Conservation (phyloP, 2,888 invertebrate species). For the Dastarcus helophoroides region DNA sequence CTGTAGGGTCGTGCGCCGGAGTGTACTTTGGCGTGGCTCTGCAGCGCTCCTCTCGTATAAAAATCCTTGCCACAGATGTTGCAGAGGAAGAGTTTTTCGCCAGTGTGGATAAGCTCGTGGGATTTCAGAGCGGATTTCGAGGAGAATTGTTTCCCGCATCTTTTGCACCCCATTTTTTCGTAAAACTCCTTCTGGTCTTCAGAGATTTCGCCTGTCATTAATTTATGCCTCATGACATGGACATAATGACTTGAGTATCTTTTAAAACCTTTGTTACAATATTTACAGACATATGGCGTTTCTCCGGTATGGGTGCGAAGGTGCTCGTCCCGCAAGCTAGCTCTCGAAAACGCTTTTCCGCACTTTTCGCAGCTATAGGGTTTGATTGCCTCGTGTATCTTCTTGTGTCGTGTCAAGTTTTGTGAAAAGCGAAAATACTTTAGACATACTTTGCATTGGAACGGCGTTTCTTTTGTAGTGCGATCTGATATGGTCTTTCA, state of each 20-base stretch:
- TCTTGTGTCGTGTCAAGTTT: constrained; percentile 18
- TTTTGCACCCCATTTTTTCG: constrained; percentile 8
- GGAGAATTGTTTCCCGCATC: constrained; percentile 12
- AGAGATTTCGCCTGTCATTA: constrained; percentile 8
- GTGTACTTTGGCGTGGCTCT: constrained; percentile 23
- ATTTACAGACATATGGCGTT: constrained; percentile 13
- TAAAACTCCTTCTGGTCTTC: constrained; percentile 8
- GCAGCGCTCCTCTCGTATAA: constrained; percentile 18
- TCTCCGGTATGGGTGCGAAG: constrained; percentile 12
- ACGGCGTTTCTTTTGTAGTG: constrained; percentile 17
- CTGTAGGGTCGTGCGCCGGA: constrained; percentile 26
- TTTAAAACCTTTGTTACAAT: constrained; percentile 13
- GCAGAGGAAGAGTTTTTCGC: constrained; percentile 19
- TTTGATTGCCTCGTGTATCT: constrained; percentile 19
- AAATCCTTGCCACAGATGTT: constrained; percentile 21
- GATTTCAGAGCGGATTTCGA: constrained; percentile 16
- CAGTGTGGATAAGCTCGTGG: constrained; percentile 16
- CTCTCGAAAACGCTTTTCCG: constrained; percentile 12
- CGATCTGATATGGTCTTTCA: constrained; percentile 14
- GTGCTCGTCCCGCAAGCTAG: constrained; percentile 9
- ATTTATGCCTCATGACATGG: constrained; percentile 7
- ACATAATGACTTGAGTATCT: constrained; percentile 8
- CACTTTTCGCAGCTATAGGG: constrained; percentile 15
- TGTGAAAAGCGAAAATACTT: constrained; percentile 17
- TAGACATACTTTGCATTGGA: constrained; percentile 16